Conservation (phyloP, 2,888 invertebrate species). For the Cyaniris semiargus region DNA sequence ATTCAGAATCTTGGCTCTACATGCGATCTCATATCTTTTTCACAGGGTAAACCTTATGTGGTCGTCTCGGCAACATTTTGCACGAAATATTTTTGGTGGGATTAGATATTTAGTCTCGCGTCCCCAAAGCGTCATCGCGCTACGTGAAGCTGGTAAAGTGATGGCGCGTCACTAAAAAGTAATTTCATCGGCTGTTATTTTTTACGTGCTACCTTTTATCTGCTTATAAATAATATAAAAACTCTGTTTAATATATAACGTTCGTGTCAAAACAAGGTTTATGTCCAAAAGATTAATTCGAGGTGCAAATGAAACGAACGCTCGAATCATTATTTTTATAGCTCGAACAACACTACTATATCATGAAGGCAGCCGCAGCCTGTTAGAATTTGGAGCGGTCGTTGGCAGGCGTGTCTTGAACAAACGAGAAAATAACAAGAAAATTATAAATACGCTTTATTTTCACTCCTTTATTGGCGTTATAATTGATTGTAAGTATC, state of each 20-base stretch:
- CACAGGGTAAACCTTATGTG: too few species aligned
- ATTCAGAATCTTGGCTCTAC: too few species aligned
- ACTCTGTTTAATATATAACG: conserved; percentile 23
- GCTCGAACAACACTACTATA: not conserved
- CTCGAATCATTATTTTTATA: conserved; percentile 14
- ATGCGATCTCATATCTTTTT: too few species aligned
- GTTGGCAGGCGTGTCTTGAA: not conserved
- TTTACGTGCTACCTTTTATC: not conserved
- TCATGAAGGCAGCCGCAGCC: not conserved
- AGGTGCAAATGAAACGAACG: conserved; percentile 23
- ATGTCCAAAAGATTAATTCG: conserved; percentile 23
- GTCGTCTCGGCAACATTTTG: too few species aligned
- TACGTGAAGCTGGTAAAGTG: not conserved
- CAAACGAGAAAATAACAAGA: not conserved
- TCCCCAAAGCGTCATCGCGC: not conserved
- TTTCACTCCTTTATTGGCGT: not conserved
- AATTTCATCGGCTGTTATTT: not conserved
- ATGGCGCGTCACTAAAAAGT: not conserved
- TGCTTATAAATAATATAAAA: conserved; percentile 7
- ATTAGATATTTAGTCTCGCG: too few species aligned
- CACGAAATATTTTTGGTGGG: too few species aligned
- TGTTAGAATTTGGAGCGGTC: conserved; percentile 12
- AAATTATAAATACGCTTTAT: not conserved
- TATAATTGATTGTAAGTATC: not conserved
- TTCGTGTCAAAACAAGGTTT: conserved; percentile 28